These are phyloP conservation scores for Diuraphis noxia DNA, from an alignment of 1,140 invertebrate genomes.

Conservation along the genomic window DNA sequence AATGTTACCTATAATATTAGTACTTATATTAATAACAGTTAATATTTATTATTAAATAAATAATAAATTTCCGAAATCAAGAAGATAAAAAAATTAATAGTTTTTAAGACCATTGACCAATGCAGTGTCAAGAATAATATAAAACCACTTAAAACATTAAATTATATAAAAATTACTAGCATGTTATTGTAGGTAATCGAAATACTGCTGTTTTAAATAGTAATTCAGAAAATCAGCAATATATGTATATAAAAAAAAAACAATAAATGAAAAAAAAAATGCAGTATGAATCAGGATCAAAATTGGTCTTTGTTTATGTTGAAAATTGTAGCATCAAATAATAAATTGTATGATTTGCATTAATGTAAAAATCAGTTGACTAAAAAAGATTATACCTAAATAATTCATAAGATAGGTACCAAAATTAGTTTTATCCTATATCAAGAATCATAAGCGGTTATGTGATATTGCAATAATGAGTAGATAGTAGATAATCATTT, in stretches of 20 bases:
- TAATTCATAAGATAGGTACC: background rate
- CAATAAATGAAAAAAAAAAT: background rate
- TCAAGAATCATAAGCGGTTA: background rate
- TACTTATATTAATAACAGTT: background rate
- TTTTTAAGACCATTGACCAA: background rate
- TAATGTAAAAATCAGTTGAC: background rate
- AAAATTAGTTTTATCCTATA: background rate
- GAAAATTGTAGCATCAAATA: background rate
- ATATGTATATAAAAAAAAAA: background rate
- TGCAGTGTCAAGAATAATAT: background rate
- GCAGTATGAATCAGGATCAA: background rate
- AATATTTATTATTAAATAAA: background rate
- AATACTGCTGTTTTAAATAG: background rate
- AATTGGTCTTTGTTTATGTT: background rate
- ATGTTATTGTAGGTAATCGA: background rate
- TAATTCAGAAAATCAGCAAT: background rate
- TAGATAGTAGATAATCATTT: background rate
- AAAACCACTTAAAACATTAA: constrained; percentile 4
- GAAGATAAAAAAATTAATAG: background rate
- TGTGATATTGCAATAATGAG: constrained; percentile 1
- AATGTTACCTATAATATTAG: background rate
- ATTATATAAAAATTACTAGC: background rate
- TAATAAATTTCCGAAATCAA: background rate
- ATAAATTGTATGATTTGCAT: background rate
- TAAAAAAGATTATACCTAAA: background rate